phyloP scores from a whole-genome alignment of 1,140 invertebrate species.

The Zophobas morio region DNA sequence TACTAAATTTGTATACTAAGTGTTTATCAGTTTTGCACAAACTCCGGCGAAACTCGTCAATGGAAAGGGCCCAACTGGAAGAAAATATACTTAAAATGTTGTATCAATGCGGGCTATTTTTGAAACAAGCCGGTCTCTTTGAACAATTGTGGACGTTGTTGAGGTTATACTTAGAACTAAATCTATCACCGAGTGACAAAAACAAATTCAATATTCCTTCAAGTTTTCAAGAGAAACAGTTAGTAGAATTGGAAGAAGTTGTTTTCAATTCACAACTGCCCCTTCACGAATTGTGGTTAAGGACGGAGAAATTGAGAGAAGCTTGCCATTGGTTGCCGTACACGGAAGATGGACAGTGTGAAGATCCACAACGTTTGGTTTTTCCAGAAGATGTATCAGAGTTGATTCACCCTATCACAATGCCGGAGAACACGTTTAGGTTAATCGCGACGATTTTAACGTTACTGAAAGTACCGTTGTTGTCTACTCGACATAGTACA shows the following conservation, averaged over 20 bases:
- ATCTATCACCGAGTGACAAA: constrained; percentile 68
- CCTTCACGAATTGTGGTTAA: constrained; percentile 77
- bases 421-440: constrained; percentile 70
- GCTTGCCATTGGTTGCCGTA: constrained; percentile 74
- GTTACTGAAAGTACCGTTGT: constrained; percentile 74
- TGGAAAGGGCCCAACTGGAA: constrained; percentile 65
- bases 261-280: constrained; percentile 76
- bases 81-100: constrained; percentile 70
- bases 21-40: constrained; percentile 72
- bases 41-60: constrained; percentile 60
- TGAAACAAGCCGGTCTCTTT: constrained; percentile 77
- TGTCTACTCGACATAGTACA: constrained; percentile 69
- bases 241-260: constrained; percentile 76
- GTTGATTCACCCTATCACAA: constrained; percentile 76
- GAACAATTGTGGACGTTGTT: constrained; percentile 78
- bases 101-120: constrained; percentile 74
- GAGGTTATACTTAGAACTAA: constrained; percentile 73
- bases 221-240: constrained; percentile 69
- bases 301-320: constrained; percentile 76
- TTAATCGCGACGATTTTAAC: constrained; percentile 72
- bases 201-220: constrained; percentile 67
- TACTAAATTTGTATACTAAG: constrained; percentile 71
- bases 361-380: constrained; percentile 72
- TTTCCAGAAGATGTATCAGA: constrained; percentile 75
- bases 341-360: constrained; percentile 63